Percentiles rank a stretch among this genome's conserved stretches.
Conservation (phyloP, 2,888 invertebrate genomes). For the Marasmarcha lunaedactyla region DNA sequence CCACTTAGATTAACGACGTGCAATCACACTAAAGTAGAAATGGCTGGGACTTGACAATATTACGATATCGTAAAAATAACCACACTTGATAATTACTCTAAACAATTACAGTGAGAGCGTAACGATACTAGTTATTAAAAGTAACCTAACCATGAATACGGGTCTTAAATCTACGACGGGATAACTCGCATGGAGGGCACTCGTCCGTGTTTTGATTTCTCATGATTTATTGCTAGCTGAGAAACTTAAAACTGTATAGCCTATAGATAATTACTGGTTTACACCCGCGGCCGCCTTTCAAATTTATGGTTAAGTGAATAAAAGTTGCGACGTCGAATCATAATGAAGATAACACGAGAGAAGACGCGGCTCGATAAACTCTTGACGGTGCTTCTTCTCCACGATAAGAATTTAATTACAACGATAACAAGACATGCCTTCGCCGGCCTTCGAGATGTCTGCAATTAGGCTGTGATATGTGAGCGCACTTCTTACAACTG, state of each 20-base stretch:
- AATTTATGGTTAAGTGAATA: constrained; percentile 63
- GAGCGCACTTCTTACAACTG: neutral
- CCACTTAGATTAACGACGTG: no score
- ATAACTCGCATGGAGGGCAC: no score
- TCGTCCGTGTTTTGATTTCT: constrained; percentile 33
- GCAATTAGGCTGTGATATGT: constrained; percentile 23
- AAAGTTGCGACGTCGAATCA: constrained; percentile 46
- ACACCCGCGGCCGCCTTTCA: constrained; percentile 43
- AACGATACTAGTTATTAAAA: no score
- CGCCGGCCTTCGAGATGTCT: constrained; percentile 29
- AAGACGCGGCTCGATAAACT: constrained; percentile 50
- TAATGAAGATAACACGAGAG: constrained; percentile 59
- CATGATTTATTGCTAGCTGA: constrained; percentile 43
- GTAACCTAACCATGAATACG: no score
- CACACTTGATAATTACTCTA: no score
- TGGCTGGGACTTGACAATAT: no score
- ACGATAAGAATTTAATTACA: constrained; percentile 60
- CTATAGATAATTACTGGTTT: constrained; percentile 53
- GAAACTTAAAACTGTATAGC: constrained; percentile 36
- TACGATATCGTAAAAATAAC: no score
- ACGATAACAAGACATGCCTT: constrained; percentile 34
- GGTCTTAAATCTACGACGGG: no score
- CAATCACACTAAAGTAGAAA: no score
- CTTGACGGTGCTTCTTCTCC: constrained; percentile 52
- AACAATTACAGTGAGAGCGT: no score